Percentiles rank a stretch among this genome's conserved stretches.
Evolutionary conservation across 2,113 vertebrate genomes (phyloP).

Genomic region (Dermatemys mawii): DNA sequence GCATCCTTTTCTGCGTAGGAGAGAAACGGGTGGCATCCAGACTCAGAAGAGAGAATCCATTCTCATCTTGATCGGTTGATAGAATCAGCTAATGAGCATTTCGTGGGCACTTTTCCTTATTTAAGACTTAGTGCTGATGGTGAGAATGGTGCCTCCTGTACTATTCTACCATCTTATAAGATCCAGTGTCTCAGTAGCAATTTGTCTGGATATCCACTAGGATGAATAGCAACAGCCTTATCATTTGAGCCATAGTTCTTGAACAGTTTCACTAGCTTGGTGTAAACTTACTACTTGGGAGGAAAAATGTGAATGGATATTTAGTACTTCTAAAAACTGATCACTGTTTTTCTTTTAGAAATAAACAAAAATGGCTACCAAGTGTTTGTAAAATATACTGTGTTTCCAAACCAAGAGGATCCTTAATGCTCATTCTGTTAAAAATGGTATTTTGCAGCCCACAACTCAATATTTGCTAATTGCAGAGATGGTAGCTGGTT

Average conservation of each 20-base stretch:
- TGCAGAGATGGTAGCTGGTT: neutral
- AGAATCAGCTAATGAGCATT: neutral
- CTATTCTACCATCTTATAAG: no score
- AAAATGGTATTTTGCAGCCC: neutral
- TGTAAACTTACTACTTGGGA: neutral
- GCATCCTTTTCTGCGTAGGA: neutral
- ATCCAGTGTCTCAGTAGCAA: neutral
- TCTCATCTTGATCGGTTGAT: neutral
- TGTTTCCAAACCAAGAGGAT: neutral
- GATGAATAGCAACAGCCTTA: neutral
- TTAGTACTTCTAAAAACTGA: neutral
- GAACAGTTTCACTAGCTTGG: neutral
- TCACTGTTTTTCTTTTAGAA: neutral
- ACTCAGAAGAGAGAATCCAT: neutral
- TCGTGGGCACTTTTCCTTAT: neutral
- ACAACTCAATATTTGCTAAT: neutral
- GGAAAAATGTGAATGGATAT: neutral
- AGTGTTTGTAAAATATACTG: neutral
- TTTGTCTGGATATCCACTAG: neutral
- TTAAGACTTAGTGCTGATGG: no score
- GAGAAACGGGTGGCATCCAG: neutral
- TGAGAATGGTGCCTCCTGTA: no score
- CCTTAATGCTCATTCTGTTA: neutral
- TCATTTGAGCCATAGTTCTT: neutral
- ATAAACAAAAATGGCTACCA: neutral